A percentile compares a stretch with the other conserved stretches of the same genome.
Evolutionary conservation across 2,113 vertebrate species (phyloP).

Genomic region (Hyperopisus bebe): DNA sequence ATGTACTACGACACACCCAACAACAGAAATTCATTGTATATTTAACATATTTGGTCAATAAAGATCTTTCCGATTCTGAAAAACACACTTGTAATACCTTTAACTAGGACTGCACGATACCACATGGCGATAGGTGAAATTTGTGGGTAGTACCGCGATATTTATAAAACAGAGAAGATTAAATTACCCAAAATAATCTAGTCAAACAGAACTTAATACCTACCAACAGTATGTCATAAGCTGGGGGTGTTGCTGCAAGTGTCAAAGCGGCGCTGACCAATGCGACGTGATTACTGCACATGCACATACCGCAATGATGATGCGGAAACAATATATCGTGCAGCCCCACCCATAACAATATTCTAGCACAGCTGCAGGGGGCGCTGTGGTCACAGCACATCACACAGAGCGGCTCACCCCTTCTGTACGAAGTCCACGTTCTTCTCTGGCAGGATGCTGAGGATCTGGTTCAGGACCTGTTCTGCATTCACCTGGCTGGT

Average conservation of each 20-base stretch:
- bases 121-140: neutral
- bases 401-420: conserved; percentile 62
- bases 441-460: conserved; percentile 71
- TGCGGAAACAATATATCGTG: neutral
- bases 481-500: conserved; percentile 79
- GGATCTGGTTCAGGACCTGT: conserved; percentile 77
- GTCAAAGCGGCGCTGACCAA: neutral
- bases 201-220: neutral
- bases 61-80: neutral
- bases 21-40: neutral
- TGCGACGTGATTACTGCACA: neutral
- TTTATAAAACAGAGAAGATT: neutral
- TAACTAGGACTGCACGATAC: neutral
- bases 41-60: neutral
- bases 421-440: conserved; percentile 81
- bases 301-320: neutral
- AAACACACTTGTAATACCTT: neutral
- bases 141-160: neutral
- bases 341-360: neutral
- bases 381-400: neutral
- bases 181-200: neutral
- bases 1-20: neutral
- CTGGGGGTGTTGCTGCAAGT: neutral
- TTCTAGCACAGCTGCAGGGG: neutral
- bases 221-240: neutral